phyloP scores from a whole-genome alignment of 2,888 invertebrate genomes.

The Ornithoptera priamus region DNA sequence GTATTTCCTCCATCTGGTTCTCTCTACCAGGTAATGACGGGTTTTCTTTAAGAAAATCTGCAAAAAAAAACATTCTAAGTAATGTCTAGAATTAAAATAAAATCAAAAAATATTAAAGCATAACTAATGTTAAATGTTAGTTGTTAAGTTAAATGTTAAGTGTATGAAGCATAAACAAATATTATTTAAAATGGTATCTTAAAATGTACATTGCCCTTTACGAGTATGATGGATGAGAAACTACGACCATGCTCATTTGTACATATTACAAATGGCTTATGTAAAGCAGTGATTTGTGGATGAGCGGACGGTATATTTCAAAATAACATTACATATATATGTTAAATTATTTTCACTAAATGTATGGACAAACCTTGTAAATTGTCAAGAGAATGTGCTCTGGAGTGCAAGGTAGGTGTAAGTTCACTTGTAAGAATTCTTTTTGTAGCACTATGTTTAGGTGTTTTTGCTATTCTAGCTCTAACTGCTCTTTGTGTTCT shows the following conservation, averaged over 20 bases:
- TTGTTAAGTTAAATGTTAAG: no score
- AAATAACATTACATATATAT: background rate
- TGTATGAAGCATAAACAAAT: no score
- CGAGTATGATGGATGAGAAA: no score
- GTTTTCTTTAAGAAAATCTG: constrained; percentile 60
- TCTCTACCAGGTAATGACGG: constrained; percentile 69
- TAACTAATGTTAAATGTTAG: no score
- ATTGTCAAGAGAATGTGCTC: constrained; percentile 64
- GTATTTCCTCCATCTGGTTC: constrained; percentile 67
- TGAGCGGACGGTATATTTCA: background rate
- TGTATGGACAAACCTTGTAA: constrained; percentile 56
- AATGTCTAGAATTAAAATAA: background rate
- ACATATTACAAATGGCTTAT: background rate
- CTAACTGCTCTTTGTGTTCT: constrained; percentile 32
- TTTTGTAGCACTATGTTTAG: constrained; percentile 51
- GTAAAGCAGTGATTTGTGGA: background rate
- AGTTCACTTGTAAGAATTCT: constrained; percentile 60
- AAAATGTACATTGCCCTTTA: no score
- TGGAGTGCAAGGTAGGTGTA: constrained; percentile 60
- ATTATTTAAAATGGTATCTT: no score
- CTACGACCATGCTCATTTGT: no score
- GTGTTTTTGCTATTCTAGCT: constrained; percentile 42
- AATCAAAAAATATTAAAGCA: background rate
- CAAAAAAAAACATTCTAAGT: background rate
- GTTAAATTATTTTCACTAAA: background rate